These are phyloP conservation scores for Zootermopsis nevadensis DNA, from an alignment of 2,888 invertebrate genomes.

Conservation along the genomic window DNA sequence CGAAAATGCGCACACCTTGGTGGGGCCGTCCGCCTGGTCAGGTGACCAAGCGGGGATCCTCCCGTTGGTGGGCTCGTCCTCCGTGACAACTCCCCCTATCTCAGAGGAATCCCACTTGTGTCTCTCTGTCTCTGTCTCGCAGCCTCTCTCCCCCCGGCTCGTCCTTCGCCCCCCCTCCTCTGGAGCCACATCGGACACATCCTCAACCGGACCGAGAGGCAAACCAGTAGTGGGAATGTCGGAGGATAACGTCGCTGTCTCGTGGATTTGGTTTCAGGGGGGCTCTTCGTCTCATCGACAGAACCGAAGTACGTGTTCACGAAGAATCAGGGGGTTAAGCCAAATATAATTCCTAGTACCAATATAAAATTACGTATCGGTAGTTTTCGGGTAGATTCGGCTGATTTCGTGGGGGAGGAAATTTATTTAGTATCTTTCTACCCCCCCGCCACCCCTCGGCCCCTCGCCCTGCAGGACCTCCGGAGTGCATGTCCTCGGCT, in stretches of 20 bases:
- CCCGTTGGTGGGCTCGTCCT: conserved; percentile 45
- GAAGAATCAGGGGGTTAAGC: conserved; percentile 40
- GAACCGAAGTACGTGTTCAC: not conserved
- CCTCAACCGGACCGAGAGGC: not conserved
- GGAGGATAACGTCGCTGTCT: not conserved
- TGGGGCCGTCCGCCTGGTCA: conserved; percentile 47
- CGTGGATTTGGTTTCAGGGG: too few relatives aligned
- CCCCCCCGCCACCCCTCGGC: too few relatives aligned
- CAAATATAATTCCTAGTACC: not conserved
- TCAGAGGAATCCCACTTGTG: conserved; percentile 39
- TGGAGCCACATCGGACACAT: conserved; percentile 10
- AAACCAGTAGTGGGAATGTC: conserved; percentile 15
- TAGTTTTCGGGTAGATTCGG: conserved; percentile 43
- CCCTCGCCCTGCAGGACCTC: too few relatives aligned
- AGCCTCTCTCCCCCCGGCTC: not conserved
- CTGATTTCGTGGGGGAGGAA: conserved; percentile 36
- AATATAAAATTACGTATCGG: conserved; percentile 43
- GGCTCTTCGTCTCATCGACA: not conserved
- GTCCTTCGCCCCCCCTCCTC: conserved; percentile 9
- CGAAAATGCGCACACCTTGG: conserved; percentile 39
- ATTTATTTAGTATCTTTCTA: not conserved
- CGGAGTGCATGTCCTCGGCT: too few relatives aligned
- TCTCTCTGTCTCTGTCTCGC: conserved; percentile 21
- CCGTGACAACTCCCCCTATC: conserved; percentile 48
- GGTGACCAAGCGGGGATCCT: conserved; percentile 42